Evolutionary conservation across 2,113 vertebrate species (phyloP).

Genomic region (Probosciger aterrimus): DNA sequence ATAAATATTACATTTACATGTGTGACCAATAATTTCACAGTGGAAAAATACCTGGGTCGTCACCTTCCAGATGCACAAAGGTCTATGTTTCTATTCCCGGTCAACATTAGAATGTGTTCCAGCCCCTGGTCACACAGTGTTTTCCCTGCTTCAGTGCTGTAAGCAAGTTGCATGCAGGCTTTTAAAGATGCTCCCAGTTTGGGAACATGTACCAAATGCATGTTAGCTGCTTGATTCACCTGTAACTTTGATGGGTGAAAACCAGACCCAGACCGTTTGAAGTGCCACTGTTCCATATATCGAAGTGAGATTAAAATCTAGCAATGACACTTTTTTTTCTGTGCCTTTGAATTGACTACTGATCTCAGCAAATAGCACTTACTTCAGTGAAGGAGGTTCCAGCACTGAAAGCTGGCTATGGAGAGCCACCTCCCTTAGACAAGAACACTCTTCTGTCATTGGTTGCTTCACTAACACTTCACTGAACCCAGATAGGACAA

Average conservation of each 20-base stretch:
- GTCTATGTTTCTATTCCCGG: neutral
- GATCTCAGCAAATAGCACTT: neutral
- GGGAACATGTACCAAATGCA: neutral
- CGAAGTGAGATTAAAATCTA: neutral
- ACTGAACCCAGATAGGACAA: neutral
- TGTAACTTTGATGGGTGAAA: neutral
- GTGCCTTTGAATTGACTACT: neutral
- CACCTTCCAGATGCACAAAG: neutral
- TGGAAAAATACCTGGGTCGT: neutral
- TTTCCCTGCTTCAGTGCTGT: neutral
- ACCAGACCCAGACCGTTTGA: neutral
- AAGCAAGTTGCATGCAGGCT: neutral
- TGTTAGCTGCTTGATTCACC: neutral
- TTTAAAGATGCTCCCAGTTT: neutral
- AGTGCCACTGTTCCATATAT: neutral
- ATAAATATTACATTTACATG: neutral
- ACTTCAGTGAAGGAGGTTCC: neutral
- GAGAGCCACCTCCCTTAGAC: neutral
- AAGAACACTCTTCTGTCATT: neutral
- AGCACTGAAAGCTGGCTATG: neutral
- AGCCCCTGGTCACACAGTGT: neutral
- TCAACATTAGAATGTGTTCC: neutral
- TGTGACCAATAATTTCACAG: neutral
- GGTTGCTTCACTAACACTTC: neutral
- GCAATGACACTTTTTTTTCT: neutral